A percentile compares a stretch with the other conserved stretches of the same genome.
These are phyloP conservation scores for Hermaeophaga mercurialis DNA, from an alignment of 2,888 invertebrate genomes.

Conservation along the genomic window DNA sequence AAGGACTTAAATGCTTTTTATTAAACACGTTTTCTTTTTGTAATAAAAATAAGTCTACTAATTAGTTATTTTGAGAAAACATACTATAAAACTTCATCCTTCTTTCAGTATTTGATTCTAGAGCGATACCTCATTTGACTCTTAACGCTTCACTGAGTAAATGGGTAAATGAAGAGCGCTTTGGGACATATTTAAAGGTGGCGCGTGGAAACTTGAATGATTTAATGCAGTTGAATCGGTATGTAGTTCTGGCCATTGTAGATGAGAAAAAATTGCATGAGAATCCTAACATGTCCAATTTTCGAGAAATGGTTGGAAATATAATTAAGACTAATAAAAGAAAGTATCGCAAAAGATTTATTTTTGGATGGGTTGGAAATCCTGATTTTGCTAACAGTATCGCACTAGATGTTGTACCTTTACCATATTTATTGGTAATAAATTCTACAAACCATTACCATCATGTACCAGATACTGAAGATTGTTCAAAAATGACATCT, in stretches of 20 bases:
- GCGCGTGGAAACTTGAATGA: slow-evolving; percentile 84
- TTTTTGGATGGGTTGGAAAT: slow-evolving; percentile 95
- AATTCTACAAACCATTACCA: slow-evolving; percentile 92
- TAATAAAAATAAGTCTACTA: too few species aligned
- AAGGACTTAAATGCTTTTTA: too few species aligned
- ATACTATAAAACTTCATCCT: neutral
- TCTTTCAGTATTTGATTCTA: slow-evolving; percentile 24
- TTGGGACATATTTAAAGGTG: slow-evolving; percentile 85
- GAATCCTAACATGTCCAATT: slow-evolving; percentile 78
- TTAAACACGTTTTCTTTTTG: too few species aligned
- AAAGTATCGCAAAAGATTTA: slow-evolving; percentile 78
- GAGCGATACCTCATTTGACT: slow-evolving; percentile 55
- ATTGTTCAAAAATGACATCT: slow-evolving; percentile 45
- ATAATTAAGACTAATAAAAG: slow-evolving; percentile 64
- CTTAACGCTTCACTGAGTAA: slow-evolving; percentile 76
- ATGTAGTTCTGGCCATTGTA: slow-evolving; percentile 83
- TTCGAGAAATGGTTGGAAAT: slow-evolving; percentile 76
- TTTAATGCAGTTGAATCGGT: slow-evolving; percentile 81
- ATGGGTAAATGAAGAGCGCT: slow-evolving; percentile 90
- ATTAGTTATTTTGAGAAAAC: too few species aligned
- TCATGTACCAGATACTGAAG: slow-evolving; percentile 74
- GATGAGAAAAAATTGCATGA: slow-evolving; percentile 86
- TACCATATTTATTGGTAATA: slow-evolving; percentile 70
- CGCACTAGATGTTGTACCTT: slow-evolving; percentile 68
- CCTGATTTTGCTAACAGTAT: slow-evolving; percentile 92